phyloP scores from a whole-genome alignment of 2,113 vertebrate genomes.

The Hippolais icterina region DNA sequence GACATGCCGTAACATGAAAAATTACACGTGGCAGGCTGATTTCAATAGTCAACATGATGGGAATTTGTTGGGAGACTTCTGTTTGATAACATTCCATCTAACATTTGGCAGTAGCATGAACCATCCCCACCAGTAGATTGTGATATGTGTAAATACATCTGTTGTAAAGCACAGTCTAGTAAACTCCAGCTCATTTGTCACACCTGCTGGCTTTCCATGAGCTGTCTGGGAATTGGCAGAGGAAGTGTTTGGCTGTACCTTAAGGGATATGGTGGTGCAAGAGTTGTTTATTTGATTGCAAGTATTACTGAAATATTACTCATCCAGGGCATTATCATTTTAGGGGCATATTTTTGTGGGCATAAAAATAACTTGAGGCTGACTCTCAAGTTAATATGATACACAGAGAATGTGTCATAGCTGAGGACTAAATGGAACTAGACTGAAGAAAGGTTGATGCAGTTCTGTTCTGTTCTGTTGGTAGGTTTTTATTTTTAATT shows the following conservation, averaged over 20 bases:
- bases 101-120: conserved; percentile 32
- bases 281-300: neutral
- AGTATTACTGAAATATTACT: conserved; percentile 30
- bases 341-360: neutral
- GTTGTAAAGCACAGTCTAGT: conserved; percentile 29
- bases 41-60: neutral
- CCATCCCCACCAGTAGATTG: conserved; percentile 25
- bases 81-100: conserved; percentile 65
- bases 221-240: neutral
- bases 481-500: neutral
- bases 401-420: neutral
- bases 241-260: conserved; percentile 8
- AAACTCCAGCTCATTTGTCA: conserved; percentile 56
- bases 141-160: conserved; percentile 72
- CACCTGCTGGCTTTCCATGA: conserved; percentile 38
- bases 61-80: conserved; percentile 5
- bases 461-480: neutral
- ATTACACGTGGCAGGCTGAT: neutral
- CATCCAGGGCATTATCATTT: neutral
- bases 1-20: neutral
- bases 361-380: neutral
- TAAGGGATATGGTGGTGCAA: neutral
- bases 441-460: neutral
- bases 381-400: neutral
- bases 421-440: neutral